Conservation (phyloP, 2,113 vertebrate genomes). For the Podilymbus podiceps region DNA sequence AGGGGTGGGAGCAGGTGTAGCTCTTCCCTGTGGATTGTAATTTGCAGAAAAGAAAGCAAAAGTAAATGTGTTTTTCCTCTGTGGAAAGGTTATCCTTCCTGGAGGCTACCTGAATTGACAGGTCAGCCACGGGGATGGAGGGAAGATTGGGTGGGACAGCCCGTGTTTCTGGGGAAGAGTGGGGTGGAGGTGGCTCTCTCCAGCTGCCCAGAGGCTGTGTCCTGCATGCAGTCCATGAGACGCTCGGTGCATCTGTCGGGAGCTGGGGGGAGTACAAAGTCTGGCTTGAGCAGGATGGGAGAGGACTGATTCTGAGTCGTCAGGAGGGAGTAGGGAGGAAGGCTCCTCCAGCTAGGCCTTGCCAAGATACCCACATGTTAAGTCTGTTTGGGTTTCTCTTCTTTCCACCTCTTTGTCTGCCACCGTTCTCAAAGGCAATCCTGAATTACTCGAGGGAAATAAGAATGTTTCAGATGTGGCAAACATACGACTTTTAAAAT, state of each 20-base stretch:
- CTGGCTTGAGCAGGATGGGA: not conserved
- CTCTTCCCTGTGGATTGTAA: not conserved
- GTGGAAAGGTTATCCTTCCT: not conserved
- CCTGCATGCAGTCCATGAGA: not conserved
- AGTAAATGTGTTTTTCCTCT: not conserved
- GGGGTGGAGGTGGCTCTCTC: not conserved
- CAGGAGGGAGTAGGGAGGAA: not conserved
- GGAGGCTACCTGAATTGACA: not conserved
- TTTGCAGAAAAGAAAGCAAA: not conserved
- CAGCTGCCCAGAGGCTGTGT: not conserved
- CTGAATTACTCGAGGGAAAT: not conserved
- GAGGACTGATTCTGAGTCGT: not conserved
- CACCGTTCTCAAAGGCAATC: not conserved
- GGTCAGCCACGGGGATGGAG: accelerated
- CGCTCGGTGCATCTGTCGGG: accelerated
- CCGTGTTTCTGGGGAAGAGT: not conserved
- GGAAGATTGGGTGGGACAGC: not conserved
- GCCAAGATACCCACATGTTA: not conserved
- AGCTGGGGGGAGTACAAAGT: not conserved
- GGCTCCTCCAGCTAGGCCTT: not conserved
- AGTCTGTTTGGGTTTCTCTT: not conserved
- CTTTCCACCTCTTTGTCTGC: not conserved
- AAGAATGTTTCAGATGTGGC: slow-evolving; percentile 8
- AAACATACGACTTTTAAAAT: slow-evolving; percentile 32
- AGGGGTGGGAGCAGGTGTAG: not conserved